phyloP scores from a whole-genome alignment of 2,113 vertebrate genomes.

The Spizaetus ornatus region DNA sequence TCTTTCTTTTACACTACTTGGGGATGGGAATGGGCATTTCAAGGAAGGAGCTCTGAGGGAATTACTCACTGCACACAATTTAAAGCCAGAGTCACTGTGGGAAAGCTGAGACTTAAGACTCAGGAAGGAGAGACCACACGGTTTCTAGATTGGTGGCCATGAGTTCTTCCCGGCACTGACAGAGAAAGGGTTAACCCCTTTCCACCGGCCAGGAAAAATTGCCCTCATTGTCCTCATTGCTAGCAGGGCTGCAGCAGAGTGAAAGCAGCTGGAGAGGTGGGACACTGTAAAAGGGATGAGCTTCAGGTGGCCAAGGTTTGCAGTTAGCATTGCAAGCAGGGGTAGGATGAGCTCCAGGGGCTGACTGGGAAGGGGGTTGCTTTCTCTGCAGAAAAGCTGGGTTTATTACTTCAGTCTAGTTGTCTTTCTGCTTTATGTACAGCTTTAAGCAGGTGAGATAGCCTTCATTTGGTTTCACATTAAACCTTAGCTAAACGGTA shows the following conservation, averaged over 20 bases:
- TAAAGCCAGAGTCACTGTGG: not conserved
- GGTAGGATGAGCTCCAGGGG: not conserved
- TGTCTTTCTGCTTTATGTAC: not conserved
- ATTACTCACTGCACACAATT: not conserved
- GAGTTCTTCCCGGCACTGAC: not conserved
- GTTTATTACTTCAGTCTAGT: not conserved
- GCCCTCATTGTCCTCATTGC: not conserved
- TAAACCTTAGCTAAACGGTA: not conserved
- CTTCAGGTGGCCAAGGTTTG: not conserved
- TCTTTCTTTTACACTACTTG: not conserved
- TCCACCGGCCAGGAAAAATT: not conserved
- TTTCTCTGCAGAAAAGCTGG: not conserved
- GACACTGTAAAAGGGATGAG: fast-evolving
- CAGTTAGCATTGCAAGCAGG: not conserved
- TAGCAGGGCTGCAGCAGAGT: not conserved
- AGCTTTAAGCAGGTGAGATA: not conserved
- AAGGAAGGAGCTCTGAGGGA: not conserved
- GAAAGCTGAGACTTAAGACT: not conserved
- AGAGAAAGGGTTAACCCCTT: not conserved
- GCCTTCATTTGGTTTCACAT: not conserved
- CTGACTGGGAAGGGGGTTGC: not conserved
- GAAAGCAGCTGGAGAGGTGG: not conserved
- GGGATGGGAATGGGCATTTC: not conserved
- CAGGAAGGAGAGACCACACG: not conserved
- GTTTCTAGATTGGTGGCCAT: not conserved